These are phyloP conservation scores for Helleia helle DNA, from an alignment of 2,888 invertebrate genomes.

Conservation along the genomic window DNA sequence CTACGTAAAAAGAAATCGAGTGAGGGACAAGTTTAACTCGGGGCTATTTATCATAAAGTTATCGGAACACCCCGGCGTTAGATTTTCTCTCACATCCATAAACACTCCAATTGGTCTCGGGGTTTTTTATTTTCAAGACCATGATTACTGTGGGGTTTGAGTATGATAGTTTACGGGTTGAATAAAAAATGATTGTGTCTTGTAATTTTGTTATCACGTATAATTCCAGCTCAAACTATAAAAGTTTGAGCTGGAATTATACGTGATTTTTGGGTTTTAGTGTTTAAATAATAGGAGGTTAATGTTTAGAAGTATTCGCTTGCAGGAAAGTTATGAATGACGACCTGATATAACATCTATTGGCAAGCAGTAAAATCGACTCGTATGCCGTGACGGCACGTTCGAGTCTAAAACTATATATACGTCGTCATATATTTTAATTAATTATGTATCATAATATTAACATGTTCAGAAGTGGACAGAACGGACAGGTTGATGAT, in stretches of 20 bases:
- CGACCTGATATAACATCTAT: too few species aligned
- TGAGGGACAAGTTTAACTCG: constrained; percentile 53
- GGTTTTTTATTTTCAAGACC: constrained; percentile 57
- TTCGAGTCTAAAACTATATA: too few species aligned
- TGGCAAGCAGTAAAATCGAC: too few species aligned
- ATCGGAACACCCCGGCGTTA: constrained; percentile 58
- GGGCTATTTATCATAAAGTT: constrained; percentile 69
- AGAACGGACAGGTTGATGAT: too few species aligned
- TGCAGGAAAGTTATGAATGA: too few species aligned
- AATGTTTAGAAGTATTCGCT: too few species aligned
- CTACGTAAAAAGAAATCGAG: constrained; percentile 27
- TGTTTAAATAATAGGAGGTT: not conserved
- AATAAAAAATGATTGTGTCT: not conserved
- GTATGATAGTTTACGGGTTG: constrained; percentile 44
- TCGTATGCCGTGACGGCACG: too few species aligned
- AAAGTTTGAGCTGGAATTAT: not conserved
- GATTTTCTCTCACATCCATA: constrained; percentile 53
- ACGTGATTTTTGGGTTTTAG: not conserved
- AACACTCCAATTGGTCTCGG: constrained; percentile 49
- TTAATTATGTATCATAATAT: too few species aligned
- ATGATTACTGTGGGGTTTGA: constrained; percentile 63
- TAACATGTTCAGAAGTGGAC: too few species aligned
- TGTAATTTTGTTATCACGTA: not conserved
- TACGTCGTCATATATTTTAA: too few species aligned
- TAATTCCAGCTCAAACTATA: too few species aligned